Evolutionary conservation across 2,113 vertebrate genomes (phyloP), one percentile per base, ranked within the genome.

Genomic region (Aptenodytes patagonicus): DNA sequence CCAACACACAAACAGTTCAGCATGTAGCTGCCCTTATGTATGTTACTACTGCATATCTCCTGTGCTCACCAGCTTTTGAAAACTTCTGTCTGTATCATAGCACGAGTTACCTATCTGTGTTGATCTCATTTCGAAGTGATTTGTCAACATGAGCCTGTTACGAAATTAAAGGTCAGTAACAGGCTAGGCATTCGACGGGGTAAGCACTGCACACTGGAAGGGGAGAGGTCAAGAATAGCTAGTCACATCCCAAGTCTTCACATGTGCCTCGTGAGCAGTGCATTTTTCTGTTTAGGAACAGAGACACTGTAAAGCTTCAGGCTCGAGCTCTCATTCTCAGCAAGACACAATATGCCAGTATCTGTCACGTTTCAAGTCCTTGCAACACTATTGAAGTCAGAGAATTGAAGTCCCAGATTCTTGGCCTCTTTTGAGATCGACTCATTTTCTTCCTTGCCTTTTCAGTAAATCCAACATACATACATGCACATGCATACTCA

Each of bases 271-370:
- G 0, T 31, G 38, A 93, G 52, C 66, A 7, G 16, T 21, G 31
- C 0, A 0, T 42, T 42, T 61, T 89, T 78, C 84, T 91, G n/a
- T 82, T 93, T 21, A 78, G 87, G 78, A 95, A 40, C 65, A 69
- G 91, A 89, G 89, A 65, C 0, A 0, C 79, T 77, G 40, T 73
- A 85, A 77, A 90, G 85, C 86, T 95, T 94, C 58, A 36, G 83
- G 81, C 76, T 62, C 2, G 4, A 83, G 83, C 60, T 86, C 86
- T 94, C 69, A 57, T 95, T 92, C 96, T 82, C 89, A 89, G 77
- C 86, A 82, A 92, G 92, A 52, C 80, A 79, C 69, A 93, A 32
- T 92, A 87, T 95, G 92, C 58, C 95, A 80, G 72, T 75, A 81
- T 95, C 83, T 92, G 72, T 95, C 83, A 81, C 55, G 81, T 77